Conservation (phyloP, 1,140 invertebrate species). For the Frieseomelitta varia region DNA sequence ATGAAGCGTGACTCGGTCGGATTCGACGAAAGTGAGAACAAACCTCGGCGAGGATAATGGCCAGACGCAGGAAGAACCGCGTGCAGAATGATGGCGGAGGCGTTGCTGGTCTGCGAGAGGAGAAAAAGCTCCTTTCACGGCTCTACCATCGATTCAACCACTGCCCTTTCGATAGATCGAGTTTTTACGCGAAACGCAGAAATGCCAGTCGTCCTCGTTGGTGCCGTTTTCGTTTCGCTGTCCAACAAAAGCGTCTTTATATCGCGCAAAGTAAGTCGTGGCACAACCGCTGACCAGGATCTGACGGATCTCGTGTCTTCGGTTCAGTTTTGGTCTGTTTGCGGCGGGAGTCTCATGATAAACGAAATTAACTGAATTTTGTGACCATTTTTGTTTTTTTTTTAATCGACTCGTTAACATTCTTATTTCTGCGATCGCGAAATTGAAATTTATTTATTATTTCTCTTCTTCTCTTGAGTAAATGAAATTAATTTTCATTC, state of each 20-base stretch:
- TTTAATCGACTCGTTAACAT: no score
- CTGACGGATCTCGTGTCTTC: not conserved
- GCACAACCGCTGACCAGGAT: no score
- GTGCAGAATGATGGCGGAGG: not conserved
- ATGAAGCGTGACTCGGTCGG: conserved; percentile 59
- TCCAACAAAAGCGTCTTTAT: conserved; percentile 25
- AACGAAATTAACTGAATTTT: no score
- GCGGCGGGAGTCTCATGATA: no score
- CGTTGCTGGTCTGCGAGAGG: not conserved
- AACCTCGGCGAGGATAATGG: conserved; percentile 55
- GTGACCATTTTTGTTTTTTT: no score
- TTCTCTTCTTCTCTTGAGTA: not conserved
- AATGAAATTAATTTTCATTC: not conserved
- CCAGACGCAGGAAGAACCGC: conserved; percentile 41
- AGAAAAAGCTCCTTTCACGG: conserved; percentile 46
- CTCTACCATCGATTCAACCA: conserved; percentile 21
- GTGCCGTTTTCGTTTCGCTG: not conserved
- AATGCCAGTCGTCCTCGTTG: conserved; percentile 18
- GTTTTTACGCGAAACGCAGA: conserved; percentile 50
- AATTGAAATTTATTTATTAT: no score
- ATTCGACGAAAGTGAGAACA: conserved; percentile 60
- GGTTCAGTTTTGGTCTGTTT: not conserved
- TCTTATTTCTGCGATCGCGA: no score
- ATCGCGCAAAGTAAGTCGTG: no score
- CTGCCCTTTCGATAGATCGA: conserved; percentile 53